Evolutionary conservation across 2,888 invertebrate species (phyloP).

Genomic region (Agriotes lineatus): DNA sequence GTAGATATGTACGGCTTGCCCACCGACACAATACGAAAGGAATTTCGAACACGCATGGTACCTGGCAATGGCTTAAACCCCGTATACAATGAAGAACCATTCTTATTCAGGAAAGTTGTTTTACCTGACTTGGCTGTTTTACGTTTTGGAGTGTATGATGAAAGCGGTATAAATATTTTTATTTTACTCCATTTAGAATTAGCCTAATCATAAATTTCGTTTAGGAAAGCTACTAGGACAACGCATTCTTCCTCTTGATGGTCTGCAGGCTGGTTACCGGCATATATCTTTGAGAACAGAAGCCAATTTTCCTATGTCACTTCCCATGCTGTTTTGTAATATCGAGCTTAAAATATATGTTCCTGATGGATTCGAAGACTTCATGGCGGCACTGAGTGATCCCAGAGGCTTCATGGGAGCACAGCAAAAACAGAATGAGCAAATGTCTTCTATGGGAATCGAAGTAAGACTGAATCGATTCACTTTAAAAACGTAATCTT

Average conservation of each 20-base stretch:
- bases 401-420: constrained; percentile 92
- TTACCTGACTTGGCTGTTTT: constrained; percentile 97
- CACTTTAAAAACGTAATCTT: not conserved
- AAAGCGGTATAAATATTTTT: constrained; percentile 89
- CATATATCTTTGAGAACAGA: constrained; percentile 98
- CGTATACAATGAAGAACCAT: constrained; percentile 98
- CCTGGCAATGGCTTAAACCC: constrained; percentile 99
- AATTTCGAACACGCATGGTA: constrained; percentile 96
- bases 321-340: constrained; percentile 99
- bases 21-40: constrained; percentile 98
- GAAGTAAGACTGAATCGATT: constrained; percentile 69
- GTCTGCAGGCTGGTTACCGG: constrained; percentile 96
- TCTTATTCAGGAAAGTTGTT: constrained; percentile 98
- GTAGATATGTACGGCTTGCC: constrained; percentile 98
- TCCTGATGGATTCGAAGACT: constrained; percentile 98
- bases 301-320: constrained; percentile 98
- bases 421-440: constrained; percentile 87
- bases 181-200: no score
- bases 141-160: constrained; percentile 98
- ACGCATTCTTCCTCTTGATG: constrained; percentile 96
- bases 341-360: constrained; percentile 99
- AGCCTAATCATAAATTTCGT: constrained; percentile 4
- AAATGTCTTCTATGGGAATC: constrained; percentile 96
- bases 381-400: constrained; percentile 98
- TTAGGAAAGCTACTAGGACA: constrained; percentile 89